Conservation (phyloP, 2,113 vertebrate species). For the Porphyrio hochstetteri region DNA sequence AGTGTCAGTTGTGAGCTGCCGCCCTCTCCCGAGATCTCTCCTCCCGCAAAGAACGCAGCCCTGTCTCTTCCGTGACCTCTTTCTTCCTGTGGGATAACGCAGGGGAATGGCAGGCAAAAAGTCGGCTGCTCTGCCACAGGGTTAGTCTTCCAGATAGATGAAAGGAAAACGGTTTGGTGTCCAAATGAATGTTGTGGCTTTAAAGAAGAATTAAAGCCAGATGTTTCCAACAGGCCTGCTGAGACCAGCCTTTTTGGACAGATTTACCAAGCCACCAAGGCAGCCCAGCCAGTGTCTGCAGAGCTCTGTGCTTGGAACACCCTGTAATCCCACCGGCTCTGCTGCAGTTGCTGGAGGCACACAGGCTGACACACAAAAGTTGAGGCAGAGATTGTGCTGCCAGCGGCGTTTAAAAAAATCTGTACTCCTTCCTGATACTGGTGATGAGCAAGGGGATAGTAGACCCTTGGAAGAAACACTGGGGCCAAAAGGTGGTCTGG, state of each 20-base stretch:
- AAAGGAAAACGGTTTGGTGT: conserved; percentile 54
- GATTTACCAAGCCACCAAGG: neutral
- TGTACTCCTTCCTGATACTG: neutral
- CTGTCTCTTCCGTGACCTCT: neutral
- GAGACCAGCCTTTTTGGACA: conserved; percentile 2
- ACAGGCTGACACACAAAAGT: neutral
- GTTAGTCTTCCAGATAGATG: conserved; percentile 7
- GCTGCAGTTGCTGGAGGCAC: neutral
- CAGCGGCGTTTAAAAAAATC: neutral
- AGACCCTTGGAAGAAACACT: neutral
- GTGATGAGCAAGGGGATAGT: neutral
- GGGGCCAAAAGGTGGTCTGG: neutral
- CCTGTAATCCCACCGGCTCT: neutral
- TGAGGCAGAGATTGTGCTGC: neutral
- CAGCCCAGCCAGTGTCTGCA: neutral
- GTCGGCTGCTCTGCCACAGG: conserved; percentile 36
- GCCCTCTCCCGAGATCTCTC: neutral
- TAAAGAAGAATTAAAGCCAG: conserved; percentile 51
- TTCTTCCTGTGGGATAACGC: neutral
- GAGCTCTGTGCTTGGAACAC: neutral
- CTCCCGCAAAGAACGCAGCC: neutral
- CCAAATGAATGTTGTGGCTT: conserved; percentile 43
- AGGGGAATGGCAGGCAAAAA: neutral
- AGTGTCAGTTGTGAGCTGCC: neutral
- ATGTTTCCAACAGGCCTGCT: conserved; percentile 44